Conservation (phyloP, 2,113 vertebrate genomes). For the Aythya baeri region DNA sequence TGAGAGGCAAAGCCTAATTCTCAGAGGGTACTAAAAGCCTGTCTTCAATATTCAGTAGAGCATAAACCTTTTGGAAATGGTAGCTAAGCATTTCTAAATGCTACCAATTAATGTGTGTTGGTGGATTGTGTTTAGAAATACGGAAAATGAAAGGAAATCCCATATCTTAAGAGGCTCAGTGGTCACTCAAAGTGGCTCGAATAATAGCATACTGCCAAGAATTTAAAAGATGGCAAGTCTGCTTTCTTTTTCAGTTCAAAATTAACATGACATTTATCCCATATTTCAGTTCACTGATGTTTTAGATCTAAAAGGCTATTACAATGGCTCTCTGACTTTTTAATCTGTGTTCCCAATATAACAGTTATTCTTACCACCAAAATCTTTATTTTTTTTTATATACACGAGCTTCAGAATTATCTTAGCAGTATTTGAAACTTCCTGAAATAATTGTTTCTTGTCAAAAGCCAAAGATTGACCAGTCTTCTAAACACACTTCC, state of each 20-base stretch:
- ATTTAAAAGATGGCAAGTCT: neutral
- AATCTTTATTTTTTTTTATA: neutral
- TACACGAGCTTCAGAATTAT: neutral
- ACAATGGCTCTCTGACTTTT: neutral
- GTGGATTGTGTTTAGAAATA: neutral
- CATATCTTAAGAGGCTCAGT: neutral
- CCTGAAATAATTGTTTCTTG: neutral
- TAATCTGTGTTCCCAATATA: neutral
- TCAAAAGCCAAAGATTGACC: neutral
- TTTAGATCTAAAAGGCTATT: neutral
- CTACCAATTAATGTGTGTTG: neutral
- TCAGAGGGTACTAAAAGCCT: neutral
- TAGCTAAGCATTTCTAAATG: constrained; percentile 12
- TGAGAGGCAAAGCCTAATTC: neutral
- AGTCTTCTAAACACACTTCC: neutral
- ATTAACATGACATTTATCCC: neutral
- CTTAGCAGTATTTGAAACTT: neutral
- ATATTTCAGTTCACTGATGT: neutral
- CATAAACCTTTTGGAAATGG: neutral
- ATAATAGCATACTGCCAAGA: neutral
- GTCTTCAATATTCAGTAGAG: neutral
- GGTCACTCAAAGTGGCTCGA: neutral
- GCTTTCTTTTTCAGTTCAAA: neutral
- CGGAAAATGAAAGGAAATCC: neutral
- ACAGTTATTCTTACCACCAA: neutral